A percentile compares a stretch with the other conserved stretches of the same genome.
These are phyloP conservation scores for Aporophyla lueneburgensis DNA, from an alignment of 2,888 invertebrate species.

Conservation along the genomic window DNA sequence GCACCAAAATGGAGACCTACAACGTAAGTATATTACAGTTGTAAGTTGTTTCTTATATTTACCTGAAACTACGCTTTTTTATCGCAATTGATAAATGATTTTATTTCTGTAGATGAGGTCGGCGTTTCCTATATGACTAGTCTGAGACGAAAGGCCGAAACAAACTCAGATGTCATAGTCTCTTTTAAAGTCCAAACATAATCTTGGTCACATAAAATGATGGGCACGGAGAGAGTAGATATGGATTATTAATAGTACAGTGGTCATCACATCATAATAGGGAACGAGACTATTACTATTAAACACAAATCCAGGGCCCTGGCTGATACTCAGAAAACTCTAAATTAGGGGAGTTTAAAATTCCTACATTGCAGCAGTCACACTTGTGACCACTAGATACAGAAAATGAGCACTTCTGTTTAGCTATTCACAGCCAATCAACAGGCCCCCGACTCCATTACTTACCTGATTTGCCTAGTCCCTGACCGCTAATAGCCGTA, in stretches of 20 bases:
- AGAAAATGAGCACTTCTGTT: neutral
- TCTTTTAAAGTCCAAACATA: too few relatives aligned
- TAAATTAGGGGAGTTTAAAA: neutral
- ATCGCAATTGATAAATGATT: too few relatives aligned
- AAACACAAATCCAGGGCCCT: neutral
- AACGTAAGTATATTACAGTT: slow-evolving; percentile 92
- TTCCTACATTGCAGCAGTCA: neutral
- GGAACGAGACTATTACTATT: too few relatives aligned
- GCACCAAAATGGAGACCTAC: slow-evolving; percentile 97
- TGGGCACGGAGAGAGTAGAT: neutral
- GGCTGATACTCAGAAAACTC: neutral
- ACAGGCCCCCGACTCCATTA: too few relatives aligned
- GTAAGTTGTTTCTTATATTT: neutral
- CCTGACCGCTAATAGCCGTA: too few relatives aligned
- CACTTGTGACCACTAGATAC: neutral
- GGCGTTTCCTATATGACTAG: too few relatives aligned
- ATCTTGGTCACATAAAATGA: too few relatives aligned
- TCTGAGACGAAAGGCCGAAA: too few relatives aligned
- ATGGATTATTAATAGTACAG: neutral
- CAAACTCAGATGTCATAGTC: too few relatives aligned
- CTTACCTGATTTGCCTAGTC: too few relatives aligned
- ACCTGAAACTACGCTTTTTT: neutral
- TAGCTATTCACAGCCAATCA: too few relatives aligned
- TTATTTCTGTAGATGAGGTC: too few relatives aligned
- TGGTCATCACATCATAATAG: neutral